phyloP scores from a whole-genome alignment of 2,888 invertebrate genomes.

The Belgica antarctica region DNA sequence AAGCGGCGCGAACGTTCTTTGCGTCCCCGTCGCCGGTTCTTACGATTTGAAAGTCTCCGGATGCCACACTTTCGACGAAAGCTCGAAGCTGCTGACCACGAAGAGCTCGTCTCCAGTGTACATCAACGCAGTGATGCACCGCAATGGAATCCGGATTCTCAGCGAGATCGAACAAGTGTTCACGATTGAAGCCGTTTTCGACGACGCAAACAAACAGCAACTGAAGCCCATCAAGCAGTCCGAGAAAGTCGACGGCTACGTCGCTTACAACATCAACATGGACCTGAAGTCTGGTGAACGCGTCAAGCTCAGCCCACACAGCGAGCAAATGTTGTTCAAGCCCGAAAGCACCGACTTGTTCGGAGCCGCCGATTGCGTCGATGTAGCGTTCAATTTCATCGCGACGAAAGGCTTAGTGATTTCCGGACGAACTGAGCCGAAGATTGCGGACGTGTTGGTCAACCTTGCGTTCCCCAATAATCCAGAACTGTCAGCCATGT shows the following conservation, averaged over 20 bases:
- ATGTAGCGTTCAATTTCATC: slow-evolving; percentile 62
- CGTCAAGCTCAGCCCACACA: slow-evolving; percentile 63
- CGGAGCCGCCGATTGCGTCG: slow-evolving; percentile 67
- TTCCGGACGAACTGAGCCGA: slow-evolving; percentile 63
- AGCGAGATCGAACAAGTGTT: slow-evolving; percentile 52
- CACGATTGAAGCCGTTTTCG: slow-evolving; percentile 49
- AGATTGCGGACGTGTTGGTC: slow-evolving; percentile 61
- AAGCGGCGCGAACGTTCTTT: slow-evolving; percentile 69
- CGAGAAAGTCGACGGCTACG: slow-evolving; percentile 56
- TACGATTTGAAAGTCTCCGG: slow-evolving; percentile 73
- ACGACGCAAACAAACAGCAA: slow-evolving; percentile 45
- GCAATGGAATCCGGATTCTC: slow-evolving; percentile 57
- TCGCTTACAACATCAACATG: slow-evolving; percentile 51
- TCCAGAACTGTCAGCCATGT: slow-evolving; percentile 48
- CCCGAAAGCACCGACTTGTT: slow-evolving; percentile 62
- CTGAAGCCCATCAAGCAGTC: slow-evolving; percentile 52
- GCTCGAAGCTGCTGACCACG: slow-evolving; percentile 54
- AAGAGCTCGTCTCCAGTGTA: slow-evolving; percentile 52
- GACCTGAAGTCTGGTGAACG: slow-evolving; percentile 55
- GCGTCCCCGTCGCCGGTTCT: slow-evolving; percentile 67
- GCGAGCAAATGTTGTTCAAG: slow-evolving; percentile 69
- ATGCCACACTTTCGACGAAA: slow-evolving; percentile 71
- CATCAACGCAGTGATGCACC: slow-evolving; percentile 61
- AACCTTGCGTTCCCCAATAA: slow-evolving; percentile 56
- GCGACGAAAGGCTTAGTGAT: slow-evolving; percentile 67